phyloP scores from a whole-genome alignment of 2,113 vertebrate species.

The Andinoacara biseriatus region DNA sequence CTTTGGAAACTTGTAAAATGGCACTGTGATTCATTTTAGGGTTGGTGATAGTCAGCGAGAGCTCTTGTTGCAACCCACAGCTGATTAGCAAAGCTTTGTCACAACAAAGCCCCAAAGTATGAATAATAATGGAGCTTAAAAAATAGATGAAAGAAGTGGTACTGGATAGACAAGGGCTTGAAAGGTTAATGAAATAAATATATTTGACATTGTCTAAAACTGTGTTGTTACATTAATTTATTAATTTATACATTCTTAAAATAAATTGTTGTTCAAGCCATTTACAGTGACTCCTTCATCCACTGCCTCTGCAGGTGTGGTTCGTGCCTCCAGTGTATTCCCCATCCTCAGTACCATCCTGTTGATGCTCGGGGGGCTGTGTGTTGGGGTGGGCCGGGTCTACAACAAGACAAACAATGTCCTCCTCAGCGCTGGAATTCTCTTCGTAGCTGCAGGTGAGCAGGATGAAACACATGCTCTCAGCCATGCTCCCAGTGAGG shows the following conservation, averaged over 20 bases:
- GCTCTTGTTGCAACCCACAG: constrained; percentile 55
- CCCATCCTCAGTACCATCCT: constrained; percentile 95
- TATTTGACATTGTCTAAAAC: constrained; percentile 3
- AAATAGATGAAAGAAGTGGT: constrained; percentile 22
- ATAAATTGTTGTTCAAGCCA: background rate
- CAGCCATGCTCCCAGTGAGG: background rate
- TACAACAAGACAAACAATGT: constrained; percentile 95
- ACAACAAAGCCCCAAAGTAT: constrained; percentile 47
- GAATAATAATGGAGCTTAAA: constrained; percentile 48
- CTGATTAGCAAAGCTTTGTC: constrained; percentile 60
- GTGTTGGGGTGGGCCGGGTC: constrained; percentile 90
- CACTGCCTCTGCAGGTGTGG: constrained; percentile 83
- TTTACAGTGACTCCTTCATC: background rate
- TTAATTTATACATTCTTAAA: background rate
- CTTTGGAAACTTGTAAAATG: constrained; percentile 46
- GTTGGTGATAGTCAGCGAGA: constrained; percentile 47
- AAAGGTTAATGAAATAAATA: constrained; percentile 15
- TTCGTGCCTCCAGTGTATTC: constrained; percentile 97
- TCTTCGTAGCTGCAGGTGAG: constrained; percentile 98
- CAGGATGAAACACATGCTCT: background rate
- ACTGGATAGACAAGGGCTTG: background rate
- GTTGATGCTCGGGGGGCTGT: constrained; percentile 91
- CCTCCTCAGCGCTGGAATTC: constrained; percentile 94
- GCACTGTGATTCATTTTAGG: constrained; percentile 51
- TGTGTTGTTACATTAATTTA: background rate